phyloP scores from a whole-genome alignment of 1,140 invertebrate genomes.

The Conus ventricosus region DNA sequence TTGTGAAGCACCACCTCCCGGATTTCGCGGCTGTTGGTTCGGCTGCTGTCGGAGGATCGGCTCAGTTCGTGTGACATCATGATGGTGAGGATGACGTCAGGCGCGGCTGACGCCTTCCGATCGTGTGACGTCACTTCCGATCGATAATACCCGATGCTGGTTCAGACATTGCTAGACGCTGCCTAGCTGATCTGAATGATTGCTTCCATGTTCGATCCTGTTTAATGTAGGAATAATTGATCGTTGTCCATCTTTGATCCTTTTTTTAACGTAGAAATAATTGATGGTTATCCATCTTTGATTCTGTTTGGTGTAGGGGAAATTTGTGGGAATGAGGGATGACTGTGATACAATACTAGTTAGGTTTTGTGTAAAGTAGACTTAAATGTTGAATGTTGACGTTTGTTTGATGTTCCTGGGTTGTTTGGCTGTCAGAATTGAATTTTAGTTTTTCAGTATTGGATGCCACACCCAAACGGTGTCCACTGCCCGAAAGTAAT shows the following conservation, averaged over 20 bases:
- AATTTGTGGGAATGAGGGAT: too few species aligned
- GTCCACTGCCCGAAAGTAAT: too few species aligned
- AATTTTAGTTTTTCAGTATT: too few species aligned
- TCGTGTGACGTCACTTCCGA: neutral
- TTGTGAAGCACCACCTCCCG: slow-evolving; percentile 46
- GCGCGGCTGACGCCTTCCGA: neutral
- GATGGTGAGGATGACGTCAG: neutral
- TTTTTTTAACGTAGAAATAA: too few species aligned
- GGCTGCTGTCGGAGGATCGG: slow-evolving; percentile 43
- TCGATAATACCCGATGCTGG: neutral
- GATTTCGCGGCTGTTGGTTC: slow-evolving; percentile 41
- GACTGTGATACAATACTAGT: too few species aligned
- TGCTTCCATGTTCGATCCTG: neutral
- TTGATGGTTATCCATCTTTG: too few species aligned
- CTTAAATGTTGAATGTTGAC: too few species aligned
- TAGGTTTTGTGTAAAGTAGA: too few species aligned
- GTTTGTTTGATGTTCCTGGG: too few species aligned
- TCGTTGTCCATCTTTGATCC: neutral
- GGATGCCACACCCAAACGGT: too few species aligned
- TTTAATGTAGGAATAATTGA: neutral
- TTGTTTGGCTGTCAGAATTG: too few species aligned
- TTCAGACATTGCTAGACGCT: neutral
- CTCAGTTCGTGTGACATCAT: slow-evolving; percentile 38
- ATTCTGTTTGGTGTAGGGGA: too few species aligned
- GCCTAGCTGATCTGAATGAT: neutral